Evolutionary conservation across 2,888 invertebrate genomes (phyloP).

Genomic region (Melanchra persicariae): DNA sequence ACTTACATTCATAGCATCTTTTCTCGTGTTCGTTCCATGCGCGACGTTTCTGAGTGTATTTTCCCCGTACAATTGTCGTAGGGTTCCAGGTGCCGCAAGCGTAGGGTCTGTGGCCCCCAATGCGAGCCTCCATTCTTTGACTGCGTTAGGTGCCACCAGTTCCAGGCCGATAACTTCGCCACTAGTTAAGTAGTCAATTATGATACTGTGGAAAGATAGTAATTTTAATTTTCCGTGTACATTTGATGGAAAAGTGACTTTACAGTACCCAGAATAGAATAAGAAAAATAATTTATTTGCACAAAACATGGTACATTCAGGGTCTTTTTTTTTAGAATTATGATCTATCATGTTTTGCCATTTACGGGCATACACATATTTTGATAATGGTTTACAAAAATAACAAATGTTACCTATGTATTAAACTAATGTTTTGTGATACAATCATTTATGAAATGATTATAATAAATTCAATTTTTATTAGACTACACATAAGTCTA

Average conservation of each 20-base stretch:
- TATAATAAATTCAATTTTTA: no score
- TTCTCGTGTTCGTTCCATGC: conserved; percentile 91
- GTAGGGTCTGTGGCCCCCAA: neutral
- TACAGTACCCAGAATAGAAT: no score
- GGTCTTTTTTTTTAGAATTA: no score
- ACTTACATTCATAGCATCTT: conserved; percentile 87
- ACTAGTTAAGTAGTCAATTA: neutral
- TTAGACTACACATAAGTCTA: no score
- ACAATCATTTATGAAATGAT: no score
- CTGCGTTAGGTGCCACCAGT: neutral
- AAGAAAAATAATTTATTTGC: no score
- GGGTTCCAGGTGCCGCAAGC: neutral
- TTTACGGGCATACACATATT: no score
- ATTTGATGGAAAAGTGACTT: neutral
- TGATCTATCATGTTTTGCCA: no score
- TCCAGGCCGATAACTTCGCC: conserved; percentile 5
- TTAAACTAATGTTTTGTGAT: no score
- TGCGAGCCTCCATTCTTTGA: neutral
- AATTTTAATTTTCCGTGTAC: neutral
- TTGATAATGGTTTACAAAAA: no score
- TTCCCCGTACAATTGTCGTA: neutral
- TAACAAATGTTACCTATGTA: no score
- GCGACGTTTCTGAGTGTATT: neutral
- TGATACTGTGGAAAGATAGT: neutral
- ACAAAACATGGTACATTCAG: no score